Base-by-base conservation (phyloP, 2,797 vertebrate genomes). In the Aldrovandia affinis region DNA sequence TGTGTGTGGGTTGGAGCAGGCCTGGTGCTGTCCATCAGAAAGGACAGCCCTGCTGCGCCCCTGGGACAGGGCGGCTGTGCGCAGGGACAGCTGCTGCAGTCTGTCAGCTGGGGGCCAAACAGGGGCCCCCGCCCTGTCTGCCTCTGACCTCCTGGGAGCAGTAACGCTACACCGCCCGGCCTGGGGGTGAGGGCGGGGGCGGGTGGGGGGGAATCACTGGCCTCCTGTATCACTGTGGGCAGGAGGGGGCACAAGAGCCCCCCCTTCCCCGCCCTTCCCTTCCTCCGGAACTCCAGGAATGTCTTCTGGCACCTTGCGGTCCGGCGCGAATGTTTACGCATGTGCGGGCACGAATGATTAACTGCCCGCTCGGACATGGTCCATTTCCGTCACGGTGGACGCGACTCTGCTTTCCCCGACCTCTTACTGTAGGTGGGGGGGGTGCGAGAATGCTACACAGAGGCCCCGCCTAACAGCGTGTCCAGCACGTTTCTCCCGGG, bases 51-150 rank as follows among this genome's bases (percentile, higher is more conserved):
- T 8, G 39, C 57, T 78, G 85, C 83, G 65, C 82, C 44, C 36
- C 28, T 28, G 20, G n/a, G 28, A 14, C 39, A 12, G 80, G 39
- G 59, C 15, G 12, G 14, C 36, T n/a, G 28, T 59, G 42, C 75
- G 25, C 55, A 3, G 42, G 81, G 80, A 84, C 89, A 90, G 87
- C 88, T 90, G 89, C 84, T 86, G 54, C 47, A 85, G 81, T 42
- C 86, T 83, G 80, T 90, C 89, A 87, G 33, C 52, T 79, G 25
- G 25, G 14, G 65, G 82, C 30, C 55, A 28, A 57, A 79, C 52
- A 68, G 22, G 59, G 61, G 25, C 18, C n/a, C 50, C 68, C 65
- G 15, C 52, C 47, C 59, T 83, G 75, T 78, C 65, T 63, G 63
- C 80, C 65, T 79, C 52, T 12, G 14, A 80, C 85, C 86, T 85